Evolutionary conservation across 2,113 vertebrate genomes (phyloP).

Genomic region (Lampris megalopsis): DNA sequence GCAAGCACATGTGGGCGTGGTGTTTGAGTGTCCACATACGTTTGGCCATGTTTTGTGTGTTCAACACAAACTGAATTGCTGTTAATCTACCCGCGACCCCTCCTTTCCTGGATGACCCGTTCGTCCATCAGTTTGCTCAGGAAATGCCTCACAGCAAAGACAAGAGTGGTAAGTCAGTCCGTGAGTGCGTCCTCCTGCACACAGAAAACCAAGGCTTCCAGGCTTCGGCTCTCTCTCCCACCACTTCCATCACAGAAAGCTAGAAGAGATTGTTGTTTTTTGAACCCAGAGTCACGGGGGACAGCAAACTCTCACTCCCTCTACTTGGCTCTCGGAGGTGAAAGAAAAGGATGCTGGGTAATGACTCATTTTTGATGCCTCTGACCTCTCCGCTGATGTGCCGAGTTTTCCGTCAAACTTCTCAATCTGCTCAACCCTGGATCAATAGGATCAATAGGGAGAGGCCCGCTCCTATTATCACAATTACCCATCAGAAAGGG

Average conservation of each 20-base stretch:
- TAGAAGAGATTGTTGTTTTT: slow-evolving; percentile 45
- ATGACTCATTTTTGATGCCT: slow-evolving; percentile 56
- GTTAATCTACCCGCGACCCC: neutral
- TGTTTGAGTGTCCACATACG: no score
- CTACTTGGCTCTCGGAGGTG: slow-evolving; percentile 33
- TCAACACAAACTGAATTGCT: no score
- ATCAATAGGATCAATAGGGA: slow-evolving; percentile 30
- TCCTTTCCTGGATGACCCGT: neutral
- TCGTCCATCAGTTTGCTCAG: neutral
- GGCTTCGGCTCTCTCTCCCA: neutral
- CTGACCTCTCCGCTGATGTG: slow-evolving; percentile 57
- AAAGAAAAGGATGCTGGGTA: slow-evolving; percentile 37
- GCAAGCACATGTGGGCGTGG: no score
- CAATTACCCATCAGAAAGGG: no score
- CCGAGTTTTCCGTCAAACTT: slow-evolving; percentile 30
- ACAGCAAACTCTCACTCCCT: slow-evolving; percentile 6
- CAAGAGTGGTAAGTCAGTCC: neutral
- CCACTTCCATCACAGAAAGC: slow-evolving; percentile 48
- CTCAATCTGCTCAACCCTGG: slow-evolving; percentile 48
- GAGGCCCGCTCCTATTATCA: no score
- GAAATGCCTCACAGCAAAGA: neutral
- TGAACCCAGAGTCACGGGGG: slow-evolving; percentile 20
- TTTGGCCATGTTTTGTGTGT: no score
- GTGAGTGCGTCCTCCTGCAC: neutral
- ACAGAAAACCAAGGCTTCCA: neutral